Evolutionary conservation across 1,140 invertebrate species (phyloP).

Genomic region (Chelonus insularis): DNA sequence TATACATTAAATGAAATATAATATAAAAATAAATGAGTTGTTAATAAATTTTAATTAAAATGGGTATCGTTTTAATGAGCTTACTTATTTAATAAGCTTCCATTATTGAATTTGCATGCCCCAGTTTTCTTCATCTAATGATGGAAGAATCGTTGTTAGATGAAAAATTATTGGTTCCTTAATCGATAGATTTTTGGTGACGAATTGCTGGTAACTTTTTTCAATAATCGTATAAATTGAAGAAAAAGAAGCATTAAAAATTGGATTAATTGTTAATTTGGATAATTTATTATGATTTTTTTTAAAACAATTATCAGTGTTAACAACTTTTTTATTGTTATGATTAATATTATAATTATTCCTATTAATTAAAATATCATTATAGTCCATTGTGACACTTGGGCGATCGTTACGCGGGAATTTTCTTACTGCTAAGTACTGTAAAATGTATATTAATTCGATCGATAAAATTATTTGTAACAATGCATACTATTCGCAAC

Average conservation of each 20-base stretch:
- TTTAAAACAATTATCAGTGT: too few relatives aligned
- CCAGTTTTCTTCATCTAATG: slow-evolving; percentile 13
- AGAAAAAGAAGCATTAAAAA: too few relatives aligned
- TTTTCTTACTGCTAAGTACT: slow-evolving; percentile 2
- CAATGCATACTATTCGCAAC: slow-evolving; percentile 48
- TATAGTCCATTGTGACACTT: not conserved
- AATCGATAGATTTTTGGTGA: too few relatives aligned
- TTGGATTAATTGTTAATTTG: too few relatives aligned
- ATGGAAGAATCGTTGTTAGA: slow-evolving; percentile 1
- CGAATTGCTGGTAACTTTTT: too few relatives aligned
- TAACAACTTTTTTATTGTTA: too few relatives aligned
- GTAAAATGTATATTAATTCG: slow-evolving; percentile 5
- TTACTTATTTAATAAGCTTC: slow-evolving; percentile 14
- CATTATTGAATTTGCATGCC: slow-evolving; percentile 16
- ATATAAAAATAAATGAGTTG: too few relatives aligned
- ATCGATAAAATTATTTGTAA: slow-evolving; percentile 17
- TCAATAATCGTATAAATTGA: too few relatives aligned
- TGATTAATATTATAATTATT: too few relatives aligned
- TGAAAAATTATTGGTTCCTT: not conserved
- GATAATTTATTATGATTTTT: too few relatives aligned
- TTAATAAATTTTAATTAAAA: too few relatives aligned
- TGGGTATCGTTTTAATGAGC: slow-evolving; percentile 4
- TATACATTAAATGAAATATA: too few relatives aligned
- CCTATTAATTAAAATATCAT: not conserved
- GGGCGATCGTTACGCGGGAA: slow-evolving; percentile 1